Conservation (phyloP, 2,113 vertebrate genomes). For the Leptobrachium ailaonicum region DNA sequence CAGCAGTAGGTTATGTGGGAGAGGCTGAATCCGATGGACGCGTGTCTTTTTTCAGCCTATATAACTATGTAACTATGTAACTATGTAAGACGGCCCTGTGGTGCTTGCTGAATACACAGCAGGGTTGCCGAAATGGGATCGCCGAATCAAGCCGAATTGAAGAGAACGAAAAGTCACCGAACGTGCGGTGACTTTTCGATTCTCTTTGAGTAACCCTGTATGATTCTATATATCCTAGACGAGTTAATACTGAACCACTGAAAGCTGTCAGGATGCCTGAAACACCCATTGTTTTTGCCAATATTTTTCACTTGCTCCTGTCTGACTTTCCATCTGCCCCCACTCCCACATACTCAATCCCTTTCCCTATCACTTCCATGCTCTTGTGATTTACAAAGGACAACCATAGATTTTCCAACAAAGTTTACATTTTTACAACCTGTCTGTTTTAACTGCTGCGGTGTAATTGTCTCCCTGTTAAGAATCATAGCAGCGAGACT, state of each 20-base stretch:
- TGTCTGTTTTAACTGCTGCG: slow-evolving; percentile 68
- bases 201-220: no score
- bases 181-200: no score
- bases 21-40: no score
- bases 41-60: no score
- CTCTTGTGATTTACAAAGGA: slow-evolving; percentile 9
- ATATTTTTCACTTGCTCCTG: background rate
- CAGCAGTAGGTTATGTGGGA: no score
- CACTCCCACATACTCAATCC: background rate
- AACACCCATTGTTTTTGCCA: background rate
- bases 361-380: background rate
- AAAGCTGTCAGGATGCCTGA: background rate
- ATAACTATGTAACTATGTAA: no score
- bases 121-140: no score
- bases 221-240: background rate
- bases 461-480: slow-evolving; percentile 77
- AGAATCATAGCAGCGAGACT: slow-evolving; percentile 74
- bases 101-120: no score
- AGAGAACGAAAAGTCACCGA: no score
- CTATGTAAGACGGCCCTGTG: no score
- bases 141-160: no score
- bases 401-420: slow-evolving; percentile 66
- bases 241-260: background rate
- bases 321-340: background rate
- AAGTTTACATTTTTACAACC: slow-evolving; percentile 75